These are phyloP conservation scores for Mixornis gularis DNA, from an alignment of 2,113 vertebrate genomes.

Conservation along the genomic window DNA sequence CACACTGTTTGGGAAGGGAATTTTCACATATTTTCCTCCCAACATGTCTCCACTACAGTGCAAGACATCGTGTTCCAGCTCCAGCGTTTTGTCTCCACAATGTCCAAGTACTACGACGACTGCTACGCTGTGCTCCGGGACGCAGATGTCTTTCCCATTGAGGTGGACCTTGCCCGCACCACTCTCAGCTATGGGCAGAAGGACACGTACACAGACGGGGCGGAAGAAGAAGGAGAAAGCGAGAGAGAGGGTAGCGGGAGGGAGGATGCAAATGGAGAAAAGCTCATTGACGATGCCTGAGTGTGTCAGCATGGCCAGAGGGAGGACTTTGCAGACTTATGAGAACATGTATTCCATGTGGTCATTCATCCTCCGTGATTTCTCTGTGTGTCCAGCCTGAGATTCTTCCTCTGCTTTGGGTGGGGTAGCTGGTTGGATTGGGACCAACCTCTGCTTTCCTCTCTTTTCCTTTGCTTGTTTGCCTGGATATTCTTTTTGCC, in stretches of 20 bases:
- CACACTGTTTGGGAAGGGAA: not conserved
- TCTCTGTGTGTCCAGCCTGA: constrained; percentile 3
- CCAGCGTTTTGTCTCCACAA: constrained; percentile 93
- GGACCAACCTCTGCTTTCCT: not conserved
- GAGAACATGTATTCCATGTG: constrained; percentile 1
- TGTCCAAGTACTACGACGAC: constrained; percentile 94
- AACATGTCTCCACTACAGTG: constrained; percentile 67
- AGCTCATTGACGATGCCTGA: constrained; percentile 84
- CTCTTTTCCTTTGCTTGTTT: constrained; percentile 1
- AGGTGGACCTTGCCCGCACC: constrained; percentile 94
- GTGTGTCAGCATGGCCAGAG: not conserved
- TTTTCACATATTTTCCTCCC: not conserved
- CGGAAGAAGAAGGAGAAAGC: constrained; percentile 69
- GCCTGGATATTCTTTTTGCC: not conserved
- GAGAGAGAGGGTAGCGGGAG: constrained; percentile 35
- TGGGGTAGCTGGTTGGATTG: not conserved
- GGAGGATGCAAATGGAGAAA: constrained; percentile 79
- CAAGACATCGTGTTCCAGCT: constrained; percentile 99
- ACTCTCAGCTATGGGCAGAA: constrained; percentile 87
- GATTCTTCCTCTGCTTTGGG: constrained; percentile 11
- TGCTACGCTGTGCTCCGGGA: constrained; percentile 90
- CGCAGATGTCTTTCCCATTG: constrained; percentile 95
- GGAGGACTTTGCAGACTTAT: not conserved
- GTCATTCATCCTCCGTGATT: not conserved
- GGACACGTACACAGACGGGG: constrained; percentile 72